Evolutionary conservation across 2,888 invertebrate genomes (phyloP).

Genomic region (Parnassius smintheus): DNA sequence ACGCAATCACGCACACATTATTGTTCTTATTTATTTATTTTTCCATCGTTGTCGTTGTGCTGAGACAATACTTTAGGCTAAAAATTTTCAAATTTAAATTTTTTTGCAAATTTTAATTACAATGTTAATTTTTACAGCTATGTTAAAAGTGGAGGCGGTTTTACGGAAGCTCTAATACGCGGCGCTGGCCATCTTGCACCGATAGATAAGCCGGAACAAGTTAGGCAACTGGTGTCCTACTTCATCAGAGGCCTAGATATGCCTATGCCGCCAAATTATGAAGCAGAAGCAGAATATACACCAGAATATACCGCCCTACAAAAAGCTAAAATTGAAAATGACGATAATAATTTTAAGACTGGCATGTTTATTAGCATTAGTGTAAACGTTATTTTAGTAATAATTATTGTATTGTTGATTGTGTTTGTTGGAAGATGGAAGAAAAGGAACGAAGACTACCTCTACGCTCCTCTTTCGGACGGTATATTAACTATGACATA

Average conservation of each 20-base stretch:
- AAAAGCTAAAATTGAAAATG: conserved; percentile 24
- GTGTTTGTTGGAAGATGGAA: conserved; percentile 48
- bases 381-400: conserved; percentile 51
- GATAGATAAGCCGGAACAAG: conserved; percentile 79
- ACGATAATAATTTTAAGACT: conserved; percentile 32
- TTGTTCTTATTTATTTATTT: too few relatives aligned
- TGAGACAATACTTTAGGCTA: too few relatives aligned
- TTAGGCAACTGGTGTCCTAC: conserved; percentile 48
- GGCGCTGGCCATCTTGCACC: conserved; percentile 84
- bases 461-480: conserved; percentile 41
- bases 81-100: too few relatives aligned
- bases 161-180: conserved; percentile 80
- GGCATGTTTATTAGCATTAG: conserved; percentile 52
- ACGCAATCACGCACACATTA: too few relatives aligned
- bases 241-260: conserved; percentile 51
- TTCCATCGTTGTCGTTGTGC: too few relatives aligned
- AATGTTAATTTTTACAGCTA: conserved; percentile 57
- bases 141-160: conserved; percentile 75
- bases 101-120: too few relatives aligned
- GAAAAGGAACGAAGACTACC: conserved; percentile 44
- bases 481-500: conserved; percentile 41
- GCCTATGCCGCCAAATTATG: conserved; percentile 29
- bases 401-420: conserved; percentile 41
- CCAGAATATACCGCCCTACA: conserved; percentile 19
- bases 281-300: background rate